Conservation (phyloP, 2,888 invertebrate species). For the Leptothorax acervorum region DNA sequence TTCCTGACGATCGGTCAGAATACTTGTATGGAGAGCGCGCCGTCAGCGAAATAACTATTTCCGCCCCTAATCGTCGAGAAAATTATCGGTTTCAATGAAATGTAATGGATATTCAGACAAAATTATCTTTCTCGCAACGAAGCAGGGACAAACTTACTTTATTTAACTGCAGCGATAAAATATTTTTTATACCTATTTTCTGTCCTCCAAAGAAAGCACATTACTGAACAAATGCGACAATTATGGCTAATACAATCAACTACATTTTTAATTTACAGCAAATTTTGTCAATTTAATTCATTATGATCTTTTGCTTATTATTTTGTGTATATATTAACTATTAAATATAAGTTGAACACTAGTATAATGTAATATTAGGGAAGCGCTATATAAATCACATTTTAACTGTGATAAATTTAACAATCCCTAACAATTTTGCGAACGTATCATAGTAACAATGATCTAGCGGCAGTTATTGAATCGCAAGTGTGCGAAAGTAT, state of each 20-base stretch:
- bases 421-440: constrained; percentile 5
- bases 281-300: not conserved
- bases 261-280: not conserved
- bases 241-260: not conserved
- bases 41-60: constrained; percentile 8
- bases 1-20: not conserved
- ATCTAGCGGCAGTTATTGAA: not conserved
- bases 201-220: not conserved
- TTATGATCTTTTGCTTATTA: not conserved
- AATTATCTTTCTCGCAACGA: not conserved
- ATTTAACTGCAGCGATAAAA: not conserved
- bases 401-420: not conserved
- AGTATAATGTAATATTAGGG: not conserved
- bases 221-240: not conserved
- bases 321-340: not conserved
- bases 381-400: not conserved
- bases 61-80: not conserved
- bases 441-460: not conserved
- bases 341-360: not conserved
- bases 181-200: not conserved
- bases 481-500: not conserved
- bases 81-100: constrained; percentile 7
- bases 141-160: not conserved
- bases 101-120: not conserved
- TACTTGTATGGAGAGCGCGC: not conserved